Conservation (phyloP, 2,888 invertebrate species). For the Drosophila kokeensis region DNA sequence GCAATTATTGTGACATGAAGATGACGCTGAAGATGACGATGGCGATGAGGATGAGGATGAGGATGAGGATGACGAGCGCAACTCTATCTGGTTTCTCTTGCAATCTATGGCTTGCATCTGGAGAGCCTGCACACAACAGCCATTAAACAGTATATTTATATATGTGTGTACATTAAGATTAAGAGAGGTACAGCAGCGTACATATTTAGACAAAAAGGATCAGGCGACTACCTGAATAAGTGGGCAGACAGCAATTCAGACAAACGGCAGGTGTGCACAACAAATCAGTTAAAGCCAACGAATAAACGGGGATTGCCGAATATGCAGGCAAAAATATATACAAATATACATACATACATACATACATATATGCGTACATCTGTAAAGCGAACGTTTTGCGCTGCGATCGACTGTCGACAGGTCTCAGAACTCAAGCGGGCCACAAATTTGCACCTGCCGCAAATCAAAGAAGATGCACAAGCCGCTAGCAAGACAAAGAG, state of each 20-base stretch:
- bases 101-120: slow-evolving; percentile 22
- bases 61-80: slow-evolving; percentile 27
- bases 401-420: slow-evolving; percentile 32
- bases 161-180: slow-evolving; percentile 46
- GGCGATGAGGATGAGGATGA: slow-evolving; percentile 1
- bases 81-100: not conserved
- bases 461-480: slow-evolving; percentile 67
- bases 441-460: slow-evolving; percentile 74
- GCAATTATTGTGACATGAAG: slow-evolving; percentile 74
- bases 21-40: slow-evolving; percentile 24
- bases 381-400: slow-evolving; percentile 16
- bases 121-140: slow-evolving; percentile 40
- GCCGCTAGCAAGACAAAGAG: not conserved
- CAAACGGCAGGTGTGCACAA: slow-evolving; percentile 58
- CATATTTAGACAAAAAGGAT: slow-evolving; percentile 45
- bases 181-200: slow-evolving; percentile 45
- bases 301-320: slow-evolving; percentile 16
- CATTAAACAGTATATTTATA: slow-evolving; percentile 58
- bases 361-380: not conserved
- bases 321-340: not conserved
- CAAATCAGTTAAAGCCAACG: slow-evolving; percentile 55
- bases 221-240: slow-evolving; percentile 47
- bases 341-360: not conserved
- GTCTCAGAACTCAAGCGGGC: slow-evolving; percentile 38
- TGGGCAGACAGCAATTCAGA: slow-evolving; percentile 15